Evolutionary conservation across 1,140 invertebrate species (phyloP), one percentile per base, ranked within the genome.

Genomic region (Drosophila pachea): DNA sequence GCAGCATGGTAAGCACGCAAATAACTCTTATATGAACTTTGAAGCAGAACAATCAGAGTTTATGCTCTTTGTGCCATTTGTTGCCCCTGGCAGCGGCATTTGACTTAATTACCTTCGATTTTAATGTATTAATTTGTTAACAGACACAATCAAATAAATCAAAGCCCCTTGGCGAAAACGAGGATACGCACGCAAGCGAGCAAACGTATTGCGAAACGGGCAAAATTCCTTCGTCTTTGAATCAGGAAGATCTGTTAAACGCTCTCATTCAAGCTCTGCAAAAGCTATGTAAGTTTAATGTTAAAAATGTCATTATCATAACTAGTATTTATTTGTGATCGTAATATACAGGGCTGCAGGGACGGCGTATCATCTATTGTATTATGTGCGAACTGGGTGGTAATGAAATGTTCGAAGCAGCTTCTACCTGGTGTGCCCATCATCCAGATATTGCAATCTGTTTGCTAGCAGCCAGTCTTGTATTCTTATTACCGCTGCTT

Each of bases 371-470:
- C 1, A 29, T 29, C 0, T 38, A 56, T 14, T 59, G 58, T 38
- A 49, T 82, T 2, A 78, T 88, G 87, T 33, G 50, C 22, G 87
- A 89, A 6, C 38, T 79, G 38, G 87, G 87, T 5, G 87, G 81
- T 16, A 76, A 78, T 54, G 81, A 88, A n/a, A 9, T 88, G 0
- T 32, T 89, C 4, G 84, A 89, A 16, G 43, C 60, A 8, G 31
- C 53, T 0, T 50, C 61, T 4, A 36, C 60, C 12, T 87, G 86
- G 78, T 81, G 76, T 35, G 60, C 73, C 4, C 67, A 70, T 33
- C 77, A 89, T 76, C 88, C 88, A 0, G 77, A 86, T 40, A 52
- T 74, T 22, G 78, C 88, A 11, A 73, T 89, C 22, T 81, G 74
- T 32, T 22, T 87, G 14, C 14, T 87, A 9, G 75, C 83, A 6